phyloP scores from a whole-genome alignment of 2,888 invertebrate genomes.

The Agonopterix arenella region DNA sequence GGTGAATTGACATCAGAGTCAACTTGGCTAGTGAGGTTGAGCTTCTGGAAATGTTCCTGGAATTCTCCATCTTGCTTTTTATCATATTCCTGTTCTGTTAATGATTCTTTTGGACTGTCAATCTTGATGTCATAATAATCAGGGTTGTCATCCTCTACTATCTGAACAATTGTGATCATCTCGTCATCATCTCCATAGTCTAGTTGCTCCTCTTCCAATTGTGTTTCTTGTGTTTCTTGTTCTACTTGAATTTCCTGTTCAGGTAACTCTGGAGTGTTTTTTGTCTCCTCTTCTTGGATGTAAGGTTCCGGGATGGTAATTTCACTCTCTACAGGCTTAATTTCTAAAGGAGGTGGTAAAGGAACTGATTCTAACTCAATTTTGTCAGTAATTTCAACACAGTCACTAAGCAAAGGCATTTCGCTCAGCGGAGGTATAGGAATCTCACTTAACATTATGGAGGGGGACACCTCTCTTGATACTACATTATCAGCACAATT shows the following conservation, averaged over 20 bases:
- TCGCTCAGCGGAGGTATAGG: constrained; percentile 11
- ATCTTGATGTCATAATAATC: constrained; percentile 63
- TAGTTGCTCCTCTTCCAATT: constrained; percentile 41
- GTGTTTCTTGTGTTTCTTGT: constrained; percentile 40
- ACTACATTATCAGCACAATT: constrained; percentile 27
- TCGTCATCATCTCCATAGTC: constrained; percentile 62
- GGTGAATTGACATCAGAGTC: constrained; percentile 27
- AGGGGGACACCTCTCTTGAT: constrained; percentile 46
- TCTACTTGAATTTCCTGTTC: constrained; percentile 16
- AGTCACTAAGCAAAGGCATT: constrained; percentile 18
- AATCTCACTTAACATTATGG: constrained; percentile 19
- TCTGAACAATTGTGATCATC: constrained; percentile 69
- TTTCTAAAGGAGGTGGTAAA: constrained; percentile 10
- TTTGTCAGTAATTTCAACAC: constrained; percentile 12
- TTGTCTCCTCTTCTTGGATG: neutral
- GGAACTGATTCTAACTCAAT: constrained; percentile 10
- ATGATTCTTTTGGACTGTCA: constrained; percentile 42
- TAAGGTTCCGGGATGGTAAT: neutral
- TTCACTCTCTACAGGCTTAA: constrained; percentile 2
- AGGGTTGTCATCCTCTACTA: constrained; percentile 66
- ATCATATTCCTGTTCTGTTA: constrained; percentile 11
- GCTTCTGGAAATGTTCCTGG: constrained; percentile 57
- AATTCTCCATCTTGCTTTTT: constrained; percentile 42
- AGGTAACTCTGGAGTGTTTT: constrained; percentile 10
- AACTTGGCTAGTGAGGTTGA: constrained; percentile 37